A percentile compares a stretch with the other conserved stretches of the same genome.
phyloP scores from a whole-genome alignment of 2,888 invertebrate genomes.

The Esperia sulphurella region DNA sequence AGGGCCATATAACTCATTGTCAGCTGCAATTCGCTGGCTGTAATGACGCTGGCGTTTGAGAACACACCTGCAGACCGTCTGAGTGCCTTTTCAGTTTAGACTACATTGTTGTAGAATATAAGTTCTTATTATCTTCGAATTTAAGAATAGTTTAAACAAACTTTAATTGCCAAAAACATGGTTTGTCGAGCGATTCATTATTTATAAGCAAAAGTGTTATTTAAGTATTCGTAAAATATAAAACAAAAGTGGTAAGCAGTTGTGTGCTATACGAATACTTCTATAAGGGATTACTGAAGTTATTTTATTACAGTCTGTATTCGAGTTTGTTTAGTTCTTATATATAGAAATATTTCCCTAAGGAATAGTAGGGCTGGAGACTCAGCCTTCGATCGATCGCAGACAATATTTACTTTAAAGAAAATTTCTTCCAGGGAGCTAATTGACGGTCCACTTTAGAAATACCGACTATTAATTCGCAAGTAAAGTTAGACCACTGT shows the following conservation, averaged over 20 bases:
- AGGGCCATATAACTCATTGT: constrained; percentile 6
- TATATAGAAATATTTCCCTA: too few relatives aligned
- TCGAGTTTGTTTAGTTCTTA: too few relatives aligned
- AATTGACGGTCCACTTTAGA: constrained; percentile 4
- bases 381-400: too few relatives aligned
- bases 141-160: too few relatives aligned
- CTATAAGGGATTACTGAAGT: too few relatives aligned
- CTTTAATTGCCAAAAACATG: too few relatives aligned
- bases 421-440: neutral
- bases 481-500: constrained; percentile 29
- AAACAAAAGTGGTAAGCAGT: neutral
- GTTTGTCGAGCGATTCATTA: too few relatives aligned
- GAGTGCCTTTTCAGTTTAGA: neutral
- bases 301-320: too few relatives aligned
- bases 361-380: too few relatives aligned
- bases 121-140: too few relatives aligned
- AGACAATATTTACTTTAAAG: too few relatives aligned
- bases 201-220: neutral
- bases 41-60: constrained; percentile 3
- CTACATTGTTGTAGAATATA: neutral
- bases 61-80: constrained; percentile 4
- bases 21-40: constrained; percentile 3
- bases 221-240: neutral
- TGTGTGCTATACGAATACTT: too few relatives aligned
- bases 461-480: constrained; percentile 31